A percentile compares a stretch with the other conserved stretches of the same genome.
Conservation (phyloP, 2,888 invertebrate genomes). For the Trypoxylon attenuatum region DNA sequence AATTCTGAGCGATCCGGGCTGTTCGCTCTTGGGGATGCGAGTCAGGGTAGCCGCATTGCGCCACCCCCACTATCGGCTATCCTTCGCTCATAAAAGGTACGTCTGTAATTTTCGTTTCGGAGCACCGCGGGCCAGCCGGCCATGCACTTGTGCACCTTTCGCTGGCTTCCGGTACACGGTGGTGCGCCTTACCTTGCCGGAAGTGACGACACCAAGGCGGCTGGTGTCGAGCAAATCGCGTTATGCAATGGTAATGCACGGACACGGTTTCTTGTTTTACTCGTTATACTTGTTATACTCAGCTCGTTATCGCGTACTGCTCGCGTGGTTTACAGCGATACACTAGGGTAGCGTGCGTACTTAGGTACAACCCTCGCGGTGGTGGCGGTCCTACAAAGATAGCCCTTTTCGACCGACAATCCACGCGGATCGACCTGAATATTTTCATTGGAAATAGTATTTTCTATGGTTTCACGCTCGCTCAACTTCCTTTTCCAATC, state of each 20-base stretch:
- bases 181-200: constrained; percentile 15
- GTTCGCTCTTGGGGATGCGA: constrained; percentile 47
- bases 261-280: too few relatives aligned
- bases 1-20: constrained; percentile 32
- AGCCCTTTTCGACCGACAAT: too few relatives aligned
- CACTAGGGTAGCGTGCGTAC: neutral
- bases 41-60: constrained; percentile 55
- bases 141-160: constrained; percentile 8
- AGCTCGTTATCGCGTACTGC: neutral
- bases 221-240: constrained; percentile 20
- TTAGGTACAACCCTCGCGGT: too few relatives aligned
- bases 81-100: constrained; percentile 46
- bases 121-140: neutral
- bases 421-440: too few relatives aligned
- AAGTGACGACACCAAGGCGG: constrained; percentile 21
- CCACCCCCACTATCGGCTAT: constrained; percentile 52
- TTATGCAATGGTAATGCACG: constrained; percentile 17
- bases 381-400: too few relatives aligned
- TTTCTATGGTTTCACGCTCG: too few relatives aligned
- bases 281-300: too few relatives aligned
- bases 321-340: neutral
- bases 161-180: constrained; percentile 8
- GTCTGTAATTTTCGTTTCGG: constrained; percentile 44
- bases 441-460: too few relatives aligned
- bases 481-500: constrained; percentile 29